These are phyloP conservation scores for Ceyx erithaca DNA, from an alignment of 2,797 vertebrate genomes.

Conservation along the genomic window DNA sequence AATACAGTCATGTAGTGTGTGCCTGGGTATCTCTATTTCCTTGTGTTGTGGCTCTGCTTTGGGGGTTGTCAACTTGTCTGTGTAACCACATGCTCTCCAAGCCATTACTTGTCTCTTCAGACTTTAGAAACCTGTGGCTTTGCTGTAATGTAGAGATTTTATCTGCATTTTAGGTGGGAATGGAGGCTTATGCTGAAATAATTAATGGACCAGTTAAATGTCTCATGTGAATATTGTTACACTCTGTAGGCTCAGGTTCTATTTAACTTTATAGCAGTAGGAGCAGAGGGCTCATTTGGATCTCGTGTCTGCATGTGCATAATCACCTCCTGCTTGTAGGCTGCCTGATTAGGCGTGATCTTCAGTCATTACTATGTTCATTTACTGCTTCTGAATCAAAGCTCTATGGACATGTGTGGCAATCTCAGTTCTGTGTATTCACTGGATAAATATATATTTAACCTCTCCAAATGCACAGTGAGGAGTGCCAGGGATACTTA, in stretches of 20 bases:
- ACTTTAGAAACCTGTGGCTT: neutral
- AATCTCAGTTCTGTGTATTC: neutral
- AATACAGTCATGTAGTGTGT: neutral
- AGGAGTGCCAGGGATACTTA: neutral
- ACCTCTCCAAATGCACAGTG: neutral
- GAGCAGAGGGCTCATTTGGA: neutral
- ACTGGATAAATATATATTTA: neutral
- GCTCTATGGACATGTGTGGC: accelerated
- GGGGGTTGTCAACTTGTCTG: neutral
- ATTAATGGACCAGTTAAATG: neutral
- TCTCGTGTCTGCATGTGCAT: neutral
- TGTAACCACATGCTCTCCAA: neutral
- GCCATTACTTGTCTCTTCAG: neutral
- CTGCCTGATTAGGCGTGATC: neutral
- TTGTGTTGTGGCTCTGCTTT: neutral
- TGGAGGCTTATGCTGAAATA: neutral
- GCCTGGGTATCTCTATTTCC: neutral
- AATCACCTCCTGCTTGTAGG: neutral
- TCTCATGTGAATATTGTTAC: accelerated
- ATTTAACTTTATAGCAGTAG: neutral
- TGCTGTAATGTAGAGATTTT: neutral
- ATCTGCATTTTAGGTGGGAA: neutral
- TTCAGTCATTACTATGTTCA: neutral
- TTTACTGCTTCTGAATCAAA: neutral
- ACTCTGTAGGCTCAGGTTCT: neutral